phyloP scores from a whole-genome alignment of 2,797 vertebrate species.

The Mormyrus hasselquistii region DNA sequence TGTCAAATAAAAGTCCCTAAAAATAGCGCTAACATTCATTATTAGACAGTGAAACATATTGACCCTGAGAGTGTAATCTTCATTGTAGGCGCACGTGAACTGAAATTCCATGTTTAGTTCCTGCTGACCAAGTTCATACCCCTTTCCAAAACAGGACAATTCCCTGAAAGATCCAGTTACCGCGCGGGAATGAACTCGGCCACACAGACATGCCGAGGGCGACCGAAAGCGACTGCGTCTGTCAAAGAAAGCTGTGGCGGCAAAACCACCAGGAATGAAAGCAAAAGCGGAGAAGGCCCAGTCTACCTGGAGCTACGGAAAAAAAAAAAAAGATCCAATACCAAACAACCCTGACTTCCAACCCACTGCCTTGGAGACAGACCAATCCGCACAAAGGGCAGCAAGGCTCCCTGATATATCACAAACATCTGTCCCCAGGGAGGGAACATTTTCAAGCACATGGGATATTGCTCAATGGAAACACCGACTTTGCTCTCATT shows the following conservation, averaged over 20 bases:
- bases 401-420: neutral
- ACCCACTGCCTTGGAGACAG: neutral
- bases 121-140: neutral
- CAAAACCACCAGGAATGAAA: neutral
- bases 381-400: neutral
- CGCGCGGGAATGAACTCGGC: neutral
- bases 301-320: neutral
- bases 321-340: neutral
- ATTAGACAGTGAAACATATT: neutral
- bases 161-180: neutral
- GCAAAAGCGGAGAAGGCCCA: neutral
- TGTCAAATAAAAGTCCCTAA: neutral
- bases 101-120: neutral
- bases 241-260: neutral
- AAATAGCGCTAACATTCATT: neutral
- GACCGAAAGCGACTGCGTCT: neutral
- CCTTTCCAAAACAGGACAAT: neutral
- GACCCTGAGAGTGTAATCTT: neutral
- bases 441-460: neutral
- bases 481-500: neutral
- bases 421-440: neutral
- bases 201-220: neutral
- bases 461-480: neutral
- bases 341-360: neutral
- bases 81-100: neutral